These are phyloP conservation scores for Smithornis capensis DNA, from an alignment of 2,113 vertebrate species.

Conservation along the genomic window DNA sequence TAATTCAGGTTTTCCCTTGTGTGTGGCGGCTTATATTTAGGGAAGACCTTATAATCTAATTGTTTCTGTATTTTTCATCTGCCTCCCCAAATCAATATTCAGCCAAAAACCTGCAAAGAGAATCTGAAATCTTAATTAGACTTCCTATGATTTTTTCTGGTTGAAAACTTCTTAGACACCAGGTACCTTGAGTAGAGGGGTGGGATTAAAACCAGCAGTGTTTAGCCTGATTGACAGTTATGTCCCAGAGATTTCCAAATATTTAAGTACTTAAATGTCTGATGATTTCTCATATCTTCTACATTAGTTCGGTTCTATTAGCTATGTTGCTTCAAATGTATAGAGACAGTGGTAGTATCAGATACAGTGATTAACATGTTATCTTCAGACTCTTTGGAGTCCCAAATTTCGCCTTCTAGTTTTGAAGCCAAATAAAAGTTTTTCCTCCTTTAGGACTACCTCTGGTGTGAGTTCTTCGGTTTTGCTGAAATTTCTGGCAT, in stretches of 20 bases:
- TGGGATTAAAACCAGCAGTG: neutral
- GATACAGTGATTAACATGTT: neutral
- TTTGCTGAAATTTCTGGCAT: neutral
- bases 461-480: neutral
- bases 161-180: neutral
- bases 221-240: neutral
- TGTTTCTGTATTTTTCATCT: neutral
- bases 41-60: neutral
- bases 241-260: neutral
- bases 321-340: neutral
- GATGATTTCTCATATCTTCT: neutral
- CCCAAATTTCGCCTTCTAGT: neutral
- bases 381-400: neutral
- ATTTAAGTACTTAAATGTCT: neutral
- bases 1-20: neutral
- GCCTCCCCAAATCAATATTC: neutral
- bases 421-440: neutral
- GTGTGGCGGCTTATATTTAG: neutral
- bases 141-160: neutral
- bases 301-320: neutral
- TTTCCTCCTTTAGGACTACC: neutral
- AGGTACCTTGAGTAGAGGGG: neutral
- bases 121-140: neutral
- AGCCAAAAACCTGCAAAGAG: neutral
- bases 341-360: neutral